Evolutionary conservation across 2,113 vertebrate genomes (phyloP).

Genomic region (Limanda limanda): DNA sequence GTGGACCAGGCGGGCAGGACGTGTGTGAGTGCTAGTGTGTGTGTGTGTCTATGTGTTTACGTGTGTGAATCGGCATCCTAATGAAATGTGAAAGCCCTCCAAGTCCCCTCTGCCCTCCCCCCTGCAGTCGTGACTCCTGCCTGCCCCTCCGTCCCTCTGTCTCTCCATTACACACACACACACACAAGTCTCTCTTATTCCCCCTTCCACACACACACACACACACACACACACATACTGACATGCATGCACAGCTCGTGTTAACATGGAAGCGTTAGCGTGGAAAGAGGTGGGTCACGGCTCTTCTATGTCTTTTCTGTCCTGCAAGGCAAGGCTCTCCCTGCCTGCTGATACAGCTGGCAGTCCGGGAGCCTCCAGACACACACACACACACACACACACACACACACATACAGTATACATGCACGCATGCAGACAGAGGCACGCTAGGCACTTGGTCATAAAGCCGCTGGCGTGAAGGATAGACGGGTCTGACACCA

Average conservation of each 20-base stretch:
- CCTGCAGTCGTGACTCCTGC: constrained; percentile 21
- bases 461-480: constrained; percentile 69
- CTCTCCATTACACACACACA: constrained; percentile 9
- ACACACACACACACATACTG: constrained; percentile 40
- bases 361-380: constrained; percentile 60
- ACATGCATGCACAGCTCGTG: constrained; percentile 44
- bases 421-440: constrained; percentile 59
- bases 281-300: constrained; percentile 66
- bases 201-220: constrained; percentile 24
- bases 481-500: constrained; percentile 73
- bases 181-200: constrained; percentile 27
- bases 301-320: constrained; percentile 54
- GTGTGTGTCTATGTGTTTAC: constrained; percentile 52
- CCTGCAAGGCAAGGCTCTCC: constrained; percentile 57
- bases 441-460: constrained; percentile 69
- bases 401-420: constrained; percentile 22
- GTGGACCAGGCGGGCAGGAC: constrained; percentile 39
- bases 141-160: neutral
- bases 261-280: constrained; percentile 67
- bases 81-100: constrained; percentile 74
- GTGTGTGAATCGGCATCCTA: constrained; percentile 61
- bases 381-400: constrained; percentile 51
- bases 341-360: constrained; percentile 71
- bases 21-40: constrained; percentile 50
- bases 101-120: constrained; percentile 64